A percentile compares a stretch with the other conserved stretches of the same genome.
Conservation (phyloP, 2,888 invertebrate species). For the Lapara coniferarum region DNA sequence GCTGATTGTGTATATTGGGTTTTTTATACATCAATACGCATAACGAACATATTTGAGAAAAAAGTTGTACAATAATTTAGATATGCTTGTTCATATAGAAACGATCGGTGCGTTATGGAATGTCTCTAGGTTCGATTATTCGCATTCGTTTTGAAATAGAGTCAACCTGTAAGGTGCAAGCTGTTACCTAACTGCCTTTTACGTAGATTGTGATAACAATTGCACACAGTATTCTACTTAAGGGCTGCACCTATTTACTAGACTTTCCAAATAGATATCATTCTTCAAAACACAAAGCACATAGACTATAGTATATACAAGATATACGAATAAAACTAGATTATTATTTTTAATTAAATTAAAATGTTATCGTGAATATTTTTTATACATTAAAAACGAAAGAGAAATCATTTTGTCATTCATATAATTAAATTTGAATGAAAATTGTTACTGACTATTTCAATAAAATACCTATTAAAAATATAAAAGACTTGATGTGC, state of each 20-base stretch:
- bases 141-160: conserved; percentile 14
- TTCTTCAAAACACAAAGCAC: too few species aligned
- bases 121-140: background rate
- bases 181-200: conserved; percentile 12
- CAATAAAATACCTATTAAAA: background rate
- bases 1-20: too few species aligned
- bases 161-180: background rate
- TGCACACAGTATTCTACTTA: background rate
- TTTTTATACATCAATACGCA: too few species aligned
- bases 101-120: too few species aligned
- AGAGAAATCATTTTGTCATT: too few species aligned
- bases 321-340: too few species aligned
- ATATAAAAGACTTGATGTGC: background rate
- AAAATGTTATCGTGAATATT: too few species aligned
- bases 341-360: too few species aligned
- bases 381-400: too few species aligned
- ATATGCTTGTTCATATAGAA: background rate
- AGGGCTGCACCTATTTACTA: background rate
- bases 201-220: conserved; percentile 13
- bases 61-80: background rate
- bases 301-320: too few species aligned
- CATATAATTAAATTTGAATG: too few species aligned
- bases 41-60: background rate
- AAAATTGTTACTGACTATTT: too few species aligned
- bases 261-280: background rate